These are phyloP conservation scores for Synergus japonicus DNA, from an alignment of 2,888 invertebrate species.

Conservation along the genomic window DNA sequence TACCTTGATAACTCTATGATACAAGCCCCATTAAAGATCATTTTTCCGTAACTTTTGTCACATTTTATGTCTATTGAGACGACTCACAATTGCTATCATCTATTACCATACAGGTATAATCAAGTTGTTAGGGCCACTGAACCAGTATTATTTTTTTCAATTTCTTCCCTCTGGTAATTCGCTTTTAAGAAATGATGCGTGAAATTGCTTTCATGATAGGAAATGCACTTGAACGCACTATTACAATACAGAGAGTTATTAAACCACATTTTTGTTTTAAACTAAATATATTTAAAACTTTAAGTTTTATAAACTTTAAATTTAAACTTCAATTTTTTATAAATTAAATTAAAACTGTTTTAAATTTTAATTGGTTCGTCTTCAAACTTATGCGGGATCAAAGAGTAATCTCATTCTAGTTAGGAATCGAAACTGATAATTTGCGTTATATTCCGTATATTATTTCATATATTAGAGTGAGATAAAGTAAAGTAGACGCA, in stretches of 20 bases:
- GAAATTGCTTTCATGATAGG: constrained; percentile 9
- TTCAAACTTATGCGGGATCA: not conserved
- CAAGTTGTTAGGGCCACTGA: constrained; percentile 9
- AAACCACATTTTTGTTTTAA: not conserved
- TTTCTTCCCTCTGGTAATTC: constrained; percentile 27
- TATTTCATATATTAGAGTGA: constrained; percentile 7
- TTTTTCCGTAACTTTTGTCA: constrained; percentile 1
- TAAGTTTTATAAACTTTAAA: too few species aligned
- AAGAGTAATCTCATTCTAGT: not conserved
- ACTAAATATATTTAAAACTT: not conserved
- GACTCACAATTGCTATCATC: constrained; percentile 16
- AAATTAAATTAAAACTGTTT: too few species aligned
- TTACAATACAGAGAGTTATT: not conserved
- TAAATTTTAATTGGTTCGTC: too few species aligned
- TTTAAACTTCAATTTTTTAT: too few species aligned
- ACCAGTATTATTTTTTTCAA: constrained; percentile 36
- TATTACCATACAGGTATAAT: constrained; percentile 30
- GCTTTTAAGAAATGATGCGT: constrained; percentile 19
- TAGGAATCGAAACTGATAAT: not conserved
- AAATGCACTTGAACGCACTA: not conserved
- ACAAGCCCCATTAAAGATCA: not conserved
- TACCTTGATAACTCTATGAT: constrained; percentile 21
- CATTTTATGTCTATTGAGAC: constrained; percentile 25
- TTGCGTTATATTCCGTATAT: not conserved
- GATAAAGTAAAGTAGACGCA: constrained; percentile 18